A percentile compares a stretch with the other conserved stretches of the same genome.
Conservation (phyloP, 1,140 invertebrate species). For the Pseudomyrmex pallidus region DNA sequence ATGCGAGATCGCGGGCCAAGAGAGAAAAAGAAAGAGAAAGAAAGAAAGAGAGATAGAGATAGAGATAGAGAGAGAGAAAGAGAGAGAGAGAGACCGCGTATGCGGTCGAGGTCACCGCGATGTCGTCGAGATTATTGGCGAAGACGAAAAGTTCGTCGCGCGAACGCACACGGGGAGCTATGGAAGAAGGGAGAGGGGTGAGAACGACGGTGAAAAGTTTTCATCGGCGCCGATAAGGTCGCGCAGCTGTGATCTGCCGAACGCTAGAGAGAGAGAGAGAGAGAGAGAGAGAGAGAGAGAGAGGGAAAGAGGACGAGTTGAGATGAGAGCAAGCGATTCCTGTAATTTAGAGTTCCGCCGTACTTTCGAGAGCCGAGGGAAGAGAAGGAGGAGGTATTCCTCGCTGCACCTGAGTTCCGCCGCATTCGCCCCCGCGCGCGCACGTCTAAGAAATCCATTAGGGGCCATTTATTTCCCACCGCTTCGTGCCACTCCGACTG, state of each 20-base stretch:
- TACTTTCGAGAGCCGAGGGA: slow-evolving; percentile 44
- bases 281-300: background rate
- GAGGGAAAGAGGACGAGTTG: background rate
- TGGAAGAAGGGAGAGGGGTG: background rate
- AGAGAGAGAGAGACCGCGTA: slow-evolving; percentile 4
- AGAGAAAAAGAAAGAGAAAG: background rate
- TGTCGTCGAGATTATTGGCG: slow-evolving; percentile 48
- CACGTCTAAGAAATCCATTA: slow-evolving; percentile 60
- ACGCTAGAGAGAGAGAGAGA: background rate
- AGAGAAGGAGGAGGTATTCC: slow-evolving; percentile 9
- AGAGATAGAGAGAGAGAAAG: background rate
- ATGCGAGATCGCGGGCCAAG: slow-evolving; percentile 35
- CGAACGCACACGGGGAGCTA: slow-evolving; percentile 2
- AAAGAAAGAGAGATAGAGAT: background rate
- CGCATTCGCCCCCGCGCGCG: slow-evolving; percentile 27
- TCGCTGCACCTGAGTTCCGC: slow-evolving; percentile 57
- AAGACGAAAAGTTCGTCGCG: slow-evolving; percentile 48
- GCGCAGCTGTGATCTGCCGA: slow-evolving; percentile 53
- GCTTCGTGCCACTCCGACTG: slow-evolving; percentile 46
- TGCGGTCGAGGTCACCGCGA: slow-evolving; percentile 51
- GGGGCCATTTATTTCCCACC: slow-evolving; percentile 56
- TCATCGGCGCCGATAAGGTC: slow-evolving; percentile 52
- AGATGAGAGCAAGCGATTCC: slow-evolving; percentile 52
- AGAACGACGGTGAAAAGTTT: slow-evolving; percentile 51
- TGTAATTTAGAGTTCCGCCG: slow-evolving; percentile 57